Base-by-base conservation (phyloP, 2,888 invertebrate species). In the Eupithecia abbreviata region DNA sequence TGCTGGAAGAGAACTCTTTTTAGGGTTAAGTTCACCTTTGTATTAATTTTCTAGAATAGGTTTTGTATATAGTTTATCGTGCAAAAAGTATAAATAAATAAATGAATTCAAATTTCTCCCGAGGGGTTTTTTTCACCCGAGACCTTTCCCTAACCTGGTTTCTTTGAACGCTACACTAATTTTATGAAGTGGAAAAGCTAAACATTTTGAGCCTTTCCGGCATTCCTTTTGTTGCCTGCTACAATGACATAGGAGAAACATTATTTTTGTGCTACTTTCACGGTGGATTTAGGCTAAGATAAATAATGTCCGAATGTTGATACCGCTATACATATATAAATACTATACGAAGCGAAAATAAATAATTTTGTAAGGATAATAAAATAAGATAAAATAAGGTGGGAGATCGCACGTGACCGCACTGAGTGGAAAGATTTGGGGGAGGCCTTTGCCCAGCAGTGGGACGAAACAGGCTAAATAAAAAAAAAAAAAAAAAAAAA, bases 121-220 rank as follows among this genome's bases (percentile, higher is more conserved):
- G n/a, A 49, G 49, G 49, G 12, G 49, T 67, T 68, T 45, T 45
- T 10, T 45, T 6, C 66, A 12, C 42, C 66, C 7, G 10, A 68
- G 66, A 68, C 78, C 77, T 78, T 75, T 71, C 12, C 43, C 51
- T 73, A 75, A 71, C 73, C 75, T 65, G 68, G 73, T 73, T 78
- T 75, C 78, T 71, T 73, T 75, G 75, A 73, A 55, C 72, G 73
- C 73, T 47, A 75, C 73, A 75, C 68, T 73, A 75, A 78, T 78
- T 78, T 73, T 73, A 71, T 78, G 73, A 68, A 73, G 73, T 77
- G 72, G 67, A 75, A 70, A 75, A 74, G 75, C 68, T 77, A 65
- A 69, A 77, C 69, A 62, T 70, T 72, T 72, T 71, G 71, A 70
- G 62, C 62, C 55, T 62, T 62, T 62, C 30, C 45, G 49, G 73